Evolutionary conservation across 2,797 vertebrate species (phyloP).

Genomic region (Bradypodion ventrale): DNA sequence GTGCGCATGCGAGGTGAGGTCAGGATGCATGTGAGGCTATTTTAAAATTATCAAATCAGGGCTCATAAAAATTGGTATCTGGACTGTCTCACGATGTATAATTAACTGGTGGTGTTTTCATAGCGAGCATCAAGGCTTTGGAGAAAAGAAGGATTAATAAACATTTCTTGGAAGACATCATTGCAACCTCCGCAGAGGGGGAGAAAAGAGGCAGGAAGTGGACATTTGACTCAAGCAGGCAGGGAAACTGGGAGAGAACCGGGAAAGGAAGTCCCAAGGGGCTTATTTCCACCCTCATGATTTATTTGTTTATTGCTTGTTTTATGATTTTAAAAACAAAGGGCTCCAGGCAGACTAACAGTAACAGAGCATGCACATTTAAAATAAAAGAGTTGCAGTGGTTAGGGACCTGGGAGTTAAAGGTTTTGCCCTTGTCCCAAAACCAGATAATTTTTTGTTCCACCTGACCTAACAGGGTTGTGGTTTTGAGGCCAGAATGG

Average conservation of each 20-base stretch:
- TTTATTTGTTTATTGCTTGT: not conserved
- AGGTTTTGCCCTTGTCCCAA: too few relatives aligned
- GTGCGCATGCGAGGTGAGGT: too few relatives aligned
- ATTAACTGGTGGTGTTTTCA: not conserved
- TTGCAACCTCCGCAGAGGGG: not conserved
- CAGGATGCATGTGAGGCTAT: too few relatives aligned
- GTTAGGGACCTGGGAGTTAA: too few relatives aligned
- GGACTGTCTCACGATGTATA: not conserved
- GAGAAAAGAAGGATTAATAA: not conserved
- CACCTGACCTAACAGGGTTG: not conserved
- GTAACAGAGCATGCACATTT: not conserved
- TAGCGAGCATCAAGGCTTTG: not conserved
- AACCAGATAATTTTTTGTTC: too few relatives aligned
- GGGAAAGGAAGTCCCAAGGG: too few relatives aligned
- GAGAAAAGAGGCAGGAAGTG: too few relatives aligned
- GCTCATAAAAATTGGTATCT: not conserved
- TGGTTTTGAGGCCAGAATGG: not conserved
- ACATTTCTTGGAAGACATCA: not conserved
- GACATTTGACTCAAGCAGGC: rapidly evolving
- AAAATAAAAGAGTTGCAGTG: not conserved
- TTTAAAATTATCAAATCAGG: not conserved
- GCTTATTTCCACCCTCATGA: not conserved
- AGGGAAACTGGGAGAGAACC: not conserved
- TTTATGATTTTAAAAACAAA: not conserved
- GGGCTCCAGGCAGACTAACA: not conserved